Percentiles rank a stretch among this genome's conserved stretches.
phyloP scores from a whole-genome alignment of 2,113 vertebrate genomes.

The Pogona vitticeps region DNA sequence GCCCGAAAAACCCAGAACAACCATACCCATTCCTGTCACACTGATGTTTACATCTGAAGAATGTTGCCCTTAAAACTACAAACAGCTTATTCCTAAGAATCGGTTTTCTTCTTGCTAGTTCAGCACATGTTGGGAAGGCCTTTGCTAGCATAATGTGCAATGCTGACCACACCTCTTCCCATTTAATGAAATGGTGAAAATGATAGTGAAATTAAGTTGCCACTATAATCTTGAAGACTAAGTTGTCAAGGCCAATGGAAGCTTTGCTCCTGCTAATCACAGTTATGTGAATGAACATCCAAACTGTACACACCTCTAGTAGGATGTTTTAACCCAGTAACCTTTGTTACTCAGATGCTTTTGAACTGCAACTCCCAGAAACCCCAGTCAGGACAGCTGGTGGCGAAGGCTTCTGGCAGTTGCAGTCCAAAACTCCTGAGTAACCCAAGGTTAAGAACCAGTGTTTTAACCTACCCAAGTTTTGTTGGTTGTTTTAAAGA shows the following conservation, averaged over 20 bases:
- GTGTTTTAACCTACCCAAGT: too few relatives aligned
- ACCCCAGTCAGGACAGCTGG: too few relatives aligned
- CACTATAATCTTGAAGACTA: background rate
- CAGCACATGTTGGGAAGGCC: background rate
- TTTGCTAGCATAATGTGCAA: background rate
- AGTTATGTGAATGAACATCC: background rate
- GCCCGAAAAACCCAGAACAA: too few relatives aligned
- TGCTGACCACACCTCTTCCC: background rate
- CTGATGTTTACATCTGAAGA: background rate
- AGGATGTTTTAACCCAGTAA: background rate
- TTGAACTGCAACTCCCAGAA: too few relatives aligned
- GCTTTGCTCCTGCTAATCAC: slow-evolving; percentile 12
- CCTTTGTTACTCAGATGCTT: too few relatives aligned
- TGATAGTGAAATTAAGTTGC: background rate
- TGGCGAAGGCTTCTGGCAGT: too few relatives aligned
- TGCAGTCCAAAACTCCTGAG: too few relatives aligned
- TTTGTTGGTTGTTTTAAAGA: too few relatives aligned
- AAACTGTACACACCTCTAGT: background rate
- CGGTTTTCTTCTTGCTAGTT: background rate
- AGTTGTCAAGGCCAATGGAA: background rate
- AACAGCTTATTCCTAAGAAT: background rate
- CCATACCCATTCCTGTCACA: too few relatives aligned
- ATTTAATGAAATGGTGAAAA: slow-evolving; percentile 1
- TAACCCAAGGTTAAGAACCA: too few relatives aligned
- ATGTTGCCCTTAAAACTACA: background rate